Conservation (phyloP, 1,140 invertebrate genomes). For the Aleiodes sp. region DNA sequence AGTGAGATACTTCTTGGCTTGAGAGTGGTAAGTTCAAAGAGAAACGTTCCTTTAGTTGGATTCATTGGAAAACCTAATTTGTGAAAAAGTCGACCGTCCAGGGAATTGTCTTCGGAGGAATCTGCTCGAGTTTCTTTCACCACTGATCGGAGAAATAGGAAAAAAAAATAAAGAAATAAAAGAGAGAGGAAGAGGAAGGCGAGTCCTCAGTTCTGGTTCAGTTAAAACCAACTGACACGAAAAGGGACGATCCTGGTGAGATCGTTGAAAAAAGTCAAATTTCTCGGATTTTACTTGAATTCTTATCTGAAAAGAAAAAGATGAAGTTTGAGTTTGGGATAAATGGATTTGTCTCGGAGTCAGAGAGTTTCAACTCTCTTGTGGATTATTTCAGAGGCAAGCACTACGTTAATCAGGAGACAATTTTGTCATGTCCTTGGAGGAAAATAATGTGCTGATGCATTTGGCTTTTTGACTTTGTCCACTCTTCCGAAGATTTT, state of each 20-base stretch:
- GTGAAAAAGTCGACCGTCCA: constrained; percentile 35
- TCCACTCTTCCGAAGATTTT: neutral
- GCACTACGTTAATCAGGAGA: neutral
- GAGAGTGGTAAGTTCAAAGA: constrained; percentile 37
- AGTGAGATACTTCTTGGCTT: neutral
- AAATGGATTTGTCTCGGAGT: neutral
- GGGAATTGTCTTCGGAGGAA: constrained; percentile 32
- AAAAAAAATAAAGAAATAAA: too few relatives aligned
- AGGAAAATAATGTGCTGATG: neutral
- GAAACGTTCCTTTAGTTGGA: constrained; percentile 22
- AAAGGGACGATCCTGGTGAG: constrained; percentile 7
- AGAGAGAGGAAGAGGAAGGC: too few relatives aligned
- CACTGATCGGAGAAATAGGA: neutral
- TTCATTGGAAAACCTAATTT: constrained; percentile 40
- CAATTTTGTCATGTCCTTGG: neutral
- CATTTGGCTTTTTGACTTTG: too few relatives aligned
- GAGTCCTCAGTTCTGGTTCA: constrained; percentile 1
- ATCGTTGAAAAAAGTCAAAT: neutral
- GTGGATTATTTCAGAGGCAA: neutral
- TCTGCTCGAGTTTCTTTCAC: constrained; percentile 15
- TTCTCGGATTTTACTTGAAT: neutral
- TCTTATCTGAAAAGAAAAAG: neutral
- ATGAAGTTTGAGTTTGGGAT: neutral
- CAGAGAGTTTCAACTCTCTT: neutral
- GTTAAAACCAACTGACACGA: constrained; percentile 29